Evolutionary conservation across 2,888 invertebrate species (phyloP).

Genomic region (Agrochola circellaris): DNA sequence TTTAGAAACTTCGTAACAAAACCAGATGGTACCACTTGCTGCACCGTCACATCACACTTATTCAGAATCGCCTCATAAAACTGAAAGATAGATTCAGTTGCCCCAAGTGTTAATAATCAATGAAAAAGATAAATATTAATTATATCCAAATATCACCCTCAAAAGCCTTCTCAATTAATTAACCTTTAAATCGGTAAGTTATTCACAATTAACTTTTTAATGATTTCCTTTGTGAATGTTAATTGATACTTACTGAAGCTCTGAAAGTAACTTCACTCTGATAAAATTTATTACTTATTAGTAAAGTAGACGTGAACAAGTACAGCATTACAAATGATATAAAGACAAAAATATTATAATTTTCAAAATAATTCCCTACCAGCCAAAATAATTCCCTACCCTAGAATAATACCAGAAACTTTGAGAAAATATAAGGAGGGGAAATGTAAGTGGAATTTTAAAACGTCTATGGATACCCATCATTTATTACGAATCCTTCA

Average conservation of each 20-base stretch:
- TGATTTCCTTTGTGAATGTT: slow-evolving; percentile 33
- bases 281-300: slow-evolving; percentile 18
- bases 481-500: too few relatives aligned
- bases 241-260: slow-evolving; percentile 30
- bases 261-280: slow-evolving; percentile 26
- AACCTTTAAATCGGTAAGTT: slow-evolving; percentile 27
- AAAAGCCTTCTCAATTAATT: slow-evolving; percentile 5
- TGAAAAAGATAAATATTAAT: background rate
- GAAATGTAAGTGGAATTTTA: too few relatives aligned
- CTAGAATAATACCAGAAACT: too few relatives aligned
- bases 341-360: background rate
- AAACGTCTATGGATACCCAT: too few relatives aligned
- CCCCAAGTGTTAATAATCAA: background rate
- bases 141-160: background rate
- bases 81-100: background rate
- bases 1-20: background rate
- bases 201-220: slow-evolving; percentile 35
- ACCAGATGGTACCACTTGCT: background rate
- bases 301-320: slow-evolving; percentile 12
- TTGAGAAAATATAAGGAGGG: too few relatives aligned
- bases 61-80: background rate
- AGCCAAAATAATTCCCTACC: background rate
- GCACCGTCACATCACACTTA: background rate
- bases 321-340: background rate
- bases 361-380: background rate